phyloP scores from a whole-genome alignment of 2,888 invertebrate genomes.

The Artemia sinica region DNA sequence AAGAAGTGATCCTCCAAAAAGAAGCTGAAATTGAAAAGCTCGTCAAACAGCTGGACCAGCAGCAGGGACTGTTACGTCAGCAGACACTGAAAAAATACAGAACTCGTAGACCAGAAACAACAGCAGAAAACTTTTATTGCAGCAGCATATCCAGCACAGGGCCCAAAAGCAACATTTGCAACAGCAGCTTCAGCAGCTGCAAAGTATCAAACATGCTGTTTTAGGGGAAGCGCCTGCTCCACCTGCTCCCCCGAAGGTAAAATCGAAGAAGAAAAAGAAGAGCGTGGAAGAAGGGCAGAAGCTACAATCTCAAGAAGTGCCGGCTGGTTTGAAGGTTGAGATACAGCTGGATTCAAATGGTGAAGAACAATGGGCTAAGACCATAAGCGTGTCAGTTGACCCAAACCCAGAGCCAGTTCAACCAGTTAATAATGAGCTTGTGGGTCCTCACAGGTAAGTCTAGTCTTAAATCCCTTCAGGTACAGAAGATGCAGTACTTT shows the following conservation, averaged over 20 bases:
- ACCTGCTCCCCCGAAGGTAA: neutral
- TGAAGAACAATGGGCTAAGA: neutral
- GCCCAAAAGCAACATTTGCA: constrained; percentile 40
- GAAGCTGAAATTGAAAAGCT: constrained; percentile 71
- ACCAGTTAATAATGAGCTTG: neutral
- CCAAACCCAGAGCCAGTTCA: constrained; percentile 5
- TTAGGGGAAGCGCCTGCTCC: constrained; percentile 17
- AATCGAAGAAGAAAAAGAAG: constrained; percentile 12
- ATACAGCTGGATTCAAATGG: constrained; percentile 3
- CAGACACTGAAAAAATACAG: constrained; percentile 20
- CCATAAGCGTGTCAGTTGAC: neutral
- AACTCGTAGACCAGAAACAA: constrained; percentile 25
- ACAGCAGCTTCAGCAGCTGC: constrained; percentile 32
- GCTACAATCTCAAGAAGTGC: neutral
- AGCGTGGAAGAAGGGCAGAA: neutral
- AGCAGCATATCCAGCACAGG: constrained; percentile 52
- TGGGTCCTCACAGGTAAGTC: constrained; percentile 13
- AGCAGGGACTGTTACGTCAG: constrained; percentile 51
- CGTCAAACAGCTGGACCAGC: constrained; percentile 58
- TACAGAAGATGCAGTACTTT: no score
- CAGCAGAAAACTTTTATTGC: constrained; percentile 40
- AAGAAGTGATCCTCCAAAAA: constrained; percentile 65
- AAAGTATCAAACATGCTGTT: constrained; percentile 27
- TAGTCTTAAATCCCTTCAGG: no score
- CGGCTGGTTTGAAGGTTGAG: constrained; percentile 5